Conservation (phyloP, 1,140 invertebrate genomes). For the Colletes latitarsis region DNA sequence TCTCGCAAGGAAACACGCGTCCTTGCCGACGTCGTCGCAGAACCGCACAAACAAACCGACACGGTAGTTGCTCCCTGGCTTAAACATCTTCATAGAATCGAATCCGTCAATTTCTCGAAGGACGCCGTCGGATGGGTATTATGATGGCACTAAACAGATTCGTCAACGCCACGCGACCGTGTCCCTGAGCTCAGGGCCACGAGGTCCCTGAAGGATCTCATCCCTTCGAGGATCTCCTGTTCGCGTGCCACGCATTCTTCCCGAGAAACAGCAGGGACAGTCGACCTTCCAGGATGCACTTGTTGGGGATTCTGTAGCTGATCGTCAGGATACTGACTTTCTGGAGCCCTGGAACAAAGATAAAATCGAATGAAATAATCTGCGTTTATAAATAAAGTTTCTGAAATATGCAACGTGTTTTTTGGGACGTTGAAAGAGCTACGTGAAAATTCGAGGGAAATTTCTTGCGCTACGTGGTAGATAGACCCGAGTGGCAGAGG, state of each 20-base stretch:
- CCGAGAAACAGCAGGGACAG: not conserved
- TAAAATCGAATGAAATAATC: not conserved
- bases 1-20: not conserved
- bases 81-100: not conserved
- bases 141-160: conserved; percentile 54
- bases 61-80: conserved; percentile 29
- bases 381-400: no score
- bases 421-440: not conserved
- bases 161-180: conserved; percentile 60
- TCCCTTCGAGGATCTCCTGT: conserved; percentile 1
- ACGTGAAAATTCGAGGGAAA: not conserved
- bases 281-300: not conserved
- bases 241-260: conserved; percentile 37
- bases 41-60: not conserved
- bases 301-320: not conserved
- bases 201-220: conserved; percentile 15
- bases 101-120: conserved; percentile 36
- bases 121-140: conserved; percentile 23
- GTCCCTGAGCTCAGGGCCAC: conserved; percentile 56
- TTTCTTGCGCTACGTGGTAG: not conserved
- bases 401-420: no score
- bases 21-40: not conserved
- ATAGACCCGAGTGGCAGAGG: not conserved
- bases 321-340: not conserved
- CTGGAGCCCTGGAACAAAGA: not conserved